Evolutionary conservation across 2,888 invertebrate species (phyloP).

Genomic region (Conops quadrifasciatus): DNA sequence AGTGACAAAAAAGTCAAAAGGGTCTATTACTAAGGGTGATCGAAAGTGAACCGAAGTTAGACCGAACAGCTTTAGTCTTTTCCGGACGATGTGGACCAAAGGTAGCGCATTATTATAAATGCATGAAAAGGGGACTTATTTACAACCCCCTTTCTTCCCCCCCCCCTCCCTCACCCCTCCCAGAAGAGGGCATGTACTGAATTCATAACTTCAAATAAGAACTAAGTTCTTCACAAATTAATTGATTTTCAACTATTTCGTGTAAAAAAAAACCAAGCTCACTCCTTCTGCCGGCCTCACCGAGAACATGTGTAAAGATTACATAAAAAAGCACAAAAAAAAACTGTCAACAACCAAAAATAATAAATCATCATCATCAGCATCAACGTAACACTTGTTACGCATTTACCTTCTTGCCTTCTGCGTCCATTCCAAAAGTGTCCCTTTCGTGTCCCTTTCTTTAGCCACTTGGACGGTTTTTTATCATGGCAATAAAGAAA

Average conservation of each 20-base stretch:
- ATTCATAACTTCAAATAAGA: not conserved
- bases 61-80: no score
- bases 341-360: not conserved
- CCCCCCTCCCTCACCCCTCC: no score
- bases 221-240: no score
- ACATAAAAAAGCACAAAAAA: not conserved
- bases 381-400: conserved; percentile 9
- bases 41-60: no score
- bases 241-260: not conserved
- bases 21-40: no score
- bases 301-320: not conserved
- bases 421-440: no score
- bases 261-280: not conserved
- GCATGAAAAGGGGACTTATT: no score
- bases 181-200: not conserved
- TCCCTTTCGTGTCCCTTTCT: no score
- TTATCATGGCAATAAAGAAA: conserved; percentile 16
- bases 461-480: not conserved
- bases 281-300: not conserved
- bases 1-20: no score
- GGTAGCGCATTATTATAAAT: no score
- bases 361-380: conserved; percentile 28
- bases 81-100: no score
- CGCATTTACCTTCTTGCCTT: not conserved
- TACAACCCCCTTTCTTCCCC: no score